These are phyloP conservation scores for Xylocopa sonorina DNA, from an alignment of 1,140 invertebrate species.

Conservation along the genomic window DNA sequence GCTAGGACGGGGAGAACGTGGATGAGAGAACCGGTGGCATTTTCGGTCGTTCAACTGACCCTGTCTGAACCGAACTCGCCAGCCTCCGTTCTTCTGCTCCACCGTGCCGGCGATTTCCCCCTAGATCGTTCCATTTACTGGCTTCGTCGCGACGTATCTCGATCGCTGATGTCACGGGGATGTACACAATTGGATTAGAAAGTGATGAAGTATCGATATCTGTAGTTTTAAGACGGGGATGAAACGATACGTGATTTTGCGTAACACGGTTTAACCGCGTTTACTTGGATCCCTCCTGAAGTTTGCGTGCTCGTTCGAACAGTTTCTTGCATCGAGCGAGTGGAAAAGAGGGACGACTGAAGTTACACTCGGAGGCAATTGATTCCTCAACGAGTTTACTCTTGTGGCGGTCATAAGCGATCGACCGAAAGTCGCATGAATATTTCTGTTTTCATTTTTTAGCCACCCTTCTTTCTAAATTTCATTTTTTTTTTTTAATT, in stretches of 20 bases:
- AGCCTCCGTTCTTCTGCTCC: too few relatives aligned
- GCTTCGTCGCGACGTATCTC: too few relatives aligned
- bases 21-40: conserved; percentile 9
- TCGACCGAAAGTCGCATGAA: conserved; percentile 39
- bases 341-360: conserved; percentile 19
- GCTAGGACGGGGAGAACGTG: background rate
- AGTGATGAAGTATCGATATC: too few relatives aligned
- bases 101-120: too few relatives aligned
- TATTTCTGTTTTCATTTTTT: conserved; percentile 16
- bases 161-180: too few relatives aligned
- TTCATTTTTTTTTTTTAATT: too few relatives aligned
- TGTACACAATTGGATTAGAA: too few relatives aligned
- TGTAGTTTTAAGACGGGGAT: too few relatives aligned
- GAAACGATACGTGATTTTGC: background rate
- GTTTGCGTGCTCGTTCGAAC: background rate
- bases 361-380: conserved; percentile 39
- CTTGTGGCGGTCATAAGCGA: conserved; percentile 44
- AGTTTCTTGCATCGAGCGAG: conserved; percentile 23
- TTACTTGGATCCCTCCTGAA: background rate
- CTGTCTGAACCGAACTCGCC: background rate
- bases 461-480: too few relatives aligned
- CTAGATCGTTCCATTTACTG: too few relatives aligned
- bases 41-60: conserved; percentile 7
- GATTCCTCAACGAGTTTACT: conserved; percentile 46
- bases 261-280: too few relatives aligned